Percentiles rank a stretch among this genome's conserved stretches.
Conservation (phyloP, 2,888 invertebrate genomes). For the Stenichneumon culpator region DNA sequence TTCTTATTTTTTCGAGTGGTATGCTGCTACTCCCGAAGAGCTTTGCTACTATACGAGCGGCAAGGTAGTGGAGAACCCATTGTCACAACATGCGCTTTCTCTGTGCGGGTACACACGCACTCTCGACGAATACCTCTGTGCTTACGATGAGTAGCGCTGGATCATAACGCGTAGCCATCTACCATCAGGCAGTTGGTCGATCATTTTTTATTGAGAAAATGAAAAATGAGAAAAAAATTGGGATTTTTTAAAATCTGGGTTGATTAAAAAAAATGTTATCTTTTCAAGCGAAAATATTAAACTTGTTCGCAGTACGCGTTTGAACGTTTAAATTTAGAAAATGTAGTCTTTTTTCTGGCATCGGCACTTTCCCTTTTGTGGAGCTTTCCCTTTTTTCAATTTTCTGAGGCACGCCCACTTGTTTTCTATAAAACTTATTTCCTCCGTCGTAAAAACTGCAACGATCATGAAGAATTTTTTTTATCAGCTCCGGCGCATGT, state of each 20-base stretch:
- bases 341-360: not conserved
- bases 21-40: constrained; percentile 59
- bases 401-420: not conserved
- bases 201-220: not conserved
- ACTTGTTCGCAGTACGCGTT: not conserved
- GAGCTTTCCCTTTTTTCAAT: not conserved
- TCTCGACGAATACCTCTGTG: constrained; percentile 34
- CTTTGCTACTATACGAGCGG: constrained; percentile 18
- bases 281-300: not conserved
- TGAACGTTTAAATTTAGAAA: not conserved
- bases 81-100: constrained; percentile 47
- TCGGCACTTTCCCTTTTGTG: not conserved
- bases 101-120: constrained; percentile 24
- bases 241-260: not conserved
- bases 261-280: not conserved
- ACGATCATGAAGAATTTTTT: not conserved
- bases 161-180: constrained; percentile 20
- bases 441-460: constrained; percentile 3
- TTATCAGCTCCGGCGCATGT: not conserved
- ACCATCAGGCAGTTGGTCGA: not conserved
- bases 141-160: not conserved
- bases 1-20: constrained; percentile 67
- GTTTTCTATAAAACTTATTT: not conserved
- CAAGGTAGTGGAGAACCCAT: constrained; percentile 57
- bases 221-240: not conserved